These are phyloP conservation scores for Lota lota DNA, from an alignment of 2,113 vertebrate genomes.

Conservation along the genomic window DNA sequence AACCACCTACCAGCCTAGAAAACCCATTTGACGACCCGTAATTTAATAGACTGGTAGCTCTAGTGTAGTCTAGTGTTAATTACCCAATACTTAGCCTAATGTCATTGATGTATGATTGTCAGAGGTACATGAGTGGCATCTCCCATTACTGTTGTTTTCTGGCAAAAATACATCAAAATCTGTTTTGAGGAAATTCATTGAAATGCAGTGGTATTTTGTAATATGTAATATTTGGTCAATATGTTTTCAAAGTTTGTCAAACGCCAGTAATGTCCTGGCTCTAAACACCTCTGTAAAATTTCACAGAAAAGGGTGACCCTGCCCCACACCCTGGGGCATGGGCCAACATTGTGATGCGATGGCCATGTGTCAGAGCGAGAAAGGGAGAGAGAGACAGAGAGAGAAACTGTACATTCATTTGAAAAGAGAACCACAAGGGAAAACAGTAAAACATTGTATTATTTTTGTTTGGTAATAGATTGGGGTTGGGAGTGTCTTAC, in stretches of 20 bases:
- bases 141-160: neutral
- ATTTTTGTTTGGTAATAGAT: too few relatives aligned
- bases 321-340: too few relatives aligned
- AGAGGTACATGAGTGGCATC: neutral
- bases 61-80: neutral
- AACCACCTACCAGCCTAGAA: neutral
- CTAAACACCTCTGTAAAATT: neutral
- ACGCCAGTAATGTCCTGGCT: neutral
- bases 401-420: too few relatives aligned
- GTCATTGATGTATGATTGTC: neutral
- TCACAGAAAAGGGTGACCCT: neutral
- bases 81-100: neutral
- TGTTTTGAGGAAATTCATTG: neutral
- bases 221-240: neutral
- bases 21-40: neutral
- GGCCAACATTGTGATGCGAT: too few relatives aligned
- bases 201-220: neutral
- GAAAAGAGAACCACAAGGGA: too few relatives aligned
- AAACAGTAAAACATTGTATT: too few relatives aligned
- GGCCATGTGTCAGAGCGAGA: neutral
- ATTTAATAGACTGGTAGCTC: neutral
- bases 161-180: too few relatives aligned
- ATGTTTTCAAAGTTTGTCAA: neutral
- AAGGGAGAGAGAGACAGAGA: neutral
- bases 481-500: too few relatives aligned